Conservation (phyloP, 2,888 invertebrate genomes). For the Trissoscelio sp. region DNA sequence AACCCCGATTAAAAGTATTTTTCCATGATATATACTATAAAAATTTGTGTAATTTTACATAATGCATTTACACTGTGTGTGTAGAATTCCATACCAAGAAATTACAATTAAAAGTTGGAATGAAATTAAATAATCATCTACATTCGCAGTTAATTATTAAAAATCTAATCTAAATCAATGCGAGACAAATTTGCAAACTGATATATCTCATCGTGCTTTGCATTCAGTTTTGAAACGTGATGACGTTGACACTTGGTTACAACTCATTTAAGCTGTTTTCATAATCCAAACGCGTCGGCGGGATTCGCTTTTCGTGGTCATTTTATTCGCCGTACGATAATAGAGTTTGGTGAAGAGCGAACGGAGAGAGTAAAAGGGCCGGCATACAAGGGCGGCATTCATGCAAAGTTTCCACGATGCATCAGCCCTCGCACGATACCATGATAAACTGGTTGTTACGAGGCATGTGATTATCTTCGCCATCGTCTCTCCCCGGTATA, state of each 20-base stretch:
- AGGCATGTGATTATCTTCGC: slow-evolving; percentile 80
- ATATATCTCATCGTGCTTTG: too few species aligned
- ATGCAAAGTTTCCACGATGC: slow-evolving; percentile 77
- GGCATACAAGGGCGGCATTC: slow-evolving; percentile 69
- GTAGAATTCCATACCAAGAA: too few species aligned
- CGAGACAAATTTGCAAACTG: too few species aligned
- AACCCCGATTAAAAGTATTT: too few species aligned
- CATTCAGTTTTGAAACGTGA: too few species aligned
- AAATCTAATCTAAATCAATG: too few species aligned
- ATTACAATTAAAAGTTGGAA: too few species aligned
- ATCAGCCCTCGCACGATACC: slow-evolving; percentile 78
- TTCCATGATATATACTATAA: too few species aligned
- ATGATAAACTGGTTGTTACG: slow-evolving; percentile 79
- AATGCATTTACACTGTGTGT: too few species aligned
- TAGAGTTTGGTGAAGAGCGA: slow-evolving; percentile 73
- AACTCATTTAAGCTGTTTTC: slow-evolving; percentile 32
- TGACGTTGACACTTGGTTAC: slow-evolving; percentile 36
- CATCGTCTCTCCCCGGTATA: slow-evolving; percentile 78
- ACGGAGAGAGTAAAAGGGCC: slow-evolving; percentile 58
- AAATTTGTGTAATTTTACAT: too few species aligned
- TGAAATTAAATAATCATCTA: too few species aligned
- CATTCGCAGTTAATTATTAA: too few species aligned
- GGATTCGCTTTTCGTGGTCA: slow-evolving; percentile 27
- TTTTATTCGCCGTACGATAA: slow-evolving; percentile 68
- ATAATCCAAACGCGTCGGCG: slow-evolving; percentile 15